These are phyloP conservation scores for Endomychus coccineus DNA, from an alignment of 2,888 invertebrate species.

Conservation along the genomic window DNA sequence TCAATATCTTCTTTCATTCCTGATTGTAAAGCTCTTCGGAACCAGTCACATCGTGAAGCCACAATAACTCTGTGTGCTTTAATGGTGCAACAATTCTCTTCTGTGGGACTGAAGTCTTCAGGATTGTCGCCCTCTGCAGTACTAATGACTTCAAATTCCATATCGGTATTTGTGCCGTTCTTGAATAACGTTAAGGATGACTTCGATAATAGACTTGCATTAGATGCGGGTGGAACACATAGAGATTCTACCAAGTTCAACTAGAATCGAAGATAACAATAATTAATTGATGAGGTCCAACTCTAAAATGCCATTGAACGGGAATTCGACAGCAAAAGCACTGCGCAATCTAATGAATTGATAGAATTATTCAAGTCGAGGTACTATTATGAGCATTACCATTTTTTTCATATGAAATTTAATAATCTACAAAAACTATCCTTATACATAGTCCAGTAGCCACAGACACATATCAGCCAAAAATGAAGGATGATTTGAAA, in stretches of 20 bases:
- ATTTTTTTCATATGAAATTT: no score
- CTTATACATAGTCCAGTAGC: no score
- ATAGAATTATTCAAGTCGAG: no score
- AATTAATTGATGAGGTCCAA: no score
- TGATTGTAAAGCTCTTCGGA: constrained; percentile 57
- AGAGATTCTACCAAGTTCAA: constrained; percentile 54
- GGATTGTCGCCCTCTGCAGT: constrained; percentile 11
- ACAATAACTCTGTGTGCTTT: constrained; percentile 59
- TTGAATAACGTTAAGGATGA: constrained; percentile 51
- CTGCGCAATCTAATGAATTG: no score
- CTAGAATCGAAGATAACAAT: no score
- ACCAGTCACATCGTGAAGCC: constrained; percentile 63
- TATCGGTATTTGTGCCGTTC: constrained; percentile 51
- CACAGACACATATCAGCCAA: no score
- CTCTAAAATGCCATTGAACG: no score
- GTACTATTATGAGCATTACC: no score
- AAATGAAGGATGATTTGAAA: no score
- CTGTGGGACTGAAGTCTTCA: constrained; percentile 16
- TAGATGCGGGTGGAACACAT: constrained; percentile 52
- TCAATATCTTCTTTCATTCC: constrained; percentile 66
- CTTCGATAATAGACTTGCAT: constrained; percentile 51
- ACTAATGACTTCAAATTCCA: constrained; percentile 53
- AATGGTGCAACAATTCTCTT: constrained; percentile 40
- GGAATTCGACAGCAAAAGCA: no score
- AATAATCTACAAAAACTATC: no score